Evolutionary conservation across 1,140 invertebrate species (phyloP), one percentile per base, ranked within the genome.

Genomic region (Drosophila lowei): DNA sequence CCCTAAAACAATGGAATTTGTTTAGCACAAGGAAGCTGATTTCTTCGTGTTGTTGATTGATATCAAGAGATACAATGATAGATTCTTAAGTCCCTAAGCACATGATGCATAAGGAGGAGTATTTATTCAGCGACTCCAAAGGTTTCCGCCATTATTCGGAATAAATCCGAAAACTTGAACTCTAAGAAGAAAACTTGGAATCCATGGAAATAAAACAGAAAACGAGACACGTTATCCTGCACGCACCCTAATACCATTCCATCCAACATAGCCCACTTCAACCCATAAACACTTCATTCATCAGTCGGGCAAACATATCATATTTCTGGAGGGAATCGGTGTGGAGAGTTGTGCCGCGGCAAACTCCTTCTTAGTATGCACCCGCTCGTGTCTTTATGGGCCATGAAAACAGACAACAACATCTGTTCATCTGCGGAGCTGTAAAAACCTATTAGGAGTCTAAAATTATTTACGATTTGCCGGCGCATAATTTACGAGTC

Each of bases 391-490:
- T 65, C 58, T 79, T 79, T 79, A 80, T 79, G 60, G 62, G 49
- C 62, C 16, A 61, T 59, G 56, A 60, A 62, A 57, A 64, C 23
- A 41, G 55, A 25, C 41, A 48, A 46, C 28, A 85, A 86, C 81
- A 86, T 85, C 81, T 85, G 81, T 54, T 57, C 48, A 44, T 13
- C 41, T 16, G 7, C 23, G 47, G 52, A 55, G 58, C 62, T 54
- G 72, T 48, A 79, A 70, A 79, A 79, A 68, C 57, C 80, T 76
- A 85, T 86, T 74, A 80, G 73, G 64, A 74, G 81, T 85, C 81
- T 56, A 74, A 47, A 74, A 86, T 85, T 81, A 85, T 86, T 86
- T 86, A 86, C 81, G 81, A 88, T 81, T 74, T 58, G 63, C 68
- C 74, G 55, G 42, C 55, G 65, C 65, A 67, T 86, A 88, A 86